Conservation (phyloP, 2,113 vertebrate species). For the Thunnus thynnus region DNA sequence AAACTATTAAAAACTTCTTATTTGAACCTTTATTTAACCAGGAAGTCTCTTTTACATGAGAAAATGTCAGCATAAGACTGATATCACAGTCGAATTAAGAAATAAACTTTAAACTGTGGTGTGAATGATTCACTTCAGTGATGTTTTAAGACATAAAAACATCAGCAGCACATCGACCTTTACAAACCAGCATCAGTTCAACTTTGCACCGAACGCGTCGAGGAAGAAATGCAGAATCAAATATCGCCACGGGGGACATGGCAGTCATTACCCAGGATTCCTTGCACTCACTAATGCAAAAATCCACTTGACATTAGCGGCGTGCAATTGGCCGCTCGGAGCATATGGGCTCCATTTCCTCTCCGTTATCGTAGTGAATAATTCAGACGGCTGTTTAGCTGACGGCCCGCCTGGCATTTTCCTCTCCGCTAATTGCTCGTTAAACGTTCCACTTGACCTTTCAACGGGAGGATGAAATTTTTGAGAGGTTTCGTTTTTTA, state of each 20-base stretch:
- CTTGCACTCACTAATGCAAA: constrained; percentile 6
- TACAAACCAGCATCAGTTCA: not conserved
- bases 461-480: constrained; percentile 30
- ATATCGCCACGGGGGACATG: constrained; percentile 5
- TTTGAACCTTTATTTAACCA: too few relatives aligned
- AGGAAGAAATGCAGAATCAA: not conserved
- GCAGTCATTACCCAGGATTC: constrained; percentile 55
- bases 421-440: constrained; percentile 67
- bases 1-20: too few relatives aligned
- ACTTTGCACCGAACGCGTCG: not conserved
- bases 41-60: too few relatives aligned
- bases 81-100: too few relatives aligned
- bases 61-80: too few relatives aligned
- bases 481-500: constrained; percentile 17
- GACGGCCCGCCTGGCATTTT: constrained; percentile 60
- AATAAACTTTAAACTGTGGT: too few relatives aligned
- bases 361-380: constrained; percentile 60
- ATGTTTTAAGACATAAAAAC: too few relatives aligned
- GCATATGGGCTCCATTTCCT: constrained; percentile 33
- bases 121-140: too few relatives aligned
- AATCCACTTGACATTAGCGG: constrained; percentile 58
- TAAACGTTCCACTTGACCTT: constrained; percentile 67
- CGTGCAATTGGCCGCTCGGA: constrained; percentile 50
- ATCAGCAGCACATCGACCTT: constrained; percentile 1
- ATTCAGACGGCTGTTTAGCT: constrained; percentile 59